Evolutionary conservation across 2,888 invertebrate species (phyloP), one percentile per base, ranked within the genome.

Genomic region (Noctua fimbriata): DNA sequence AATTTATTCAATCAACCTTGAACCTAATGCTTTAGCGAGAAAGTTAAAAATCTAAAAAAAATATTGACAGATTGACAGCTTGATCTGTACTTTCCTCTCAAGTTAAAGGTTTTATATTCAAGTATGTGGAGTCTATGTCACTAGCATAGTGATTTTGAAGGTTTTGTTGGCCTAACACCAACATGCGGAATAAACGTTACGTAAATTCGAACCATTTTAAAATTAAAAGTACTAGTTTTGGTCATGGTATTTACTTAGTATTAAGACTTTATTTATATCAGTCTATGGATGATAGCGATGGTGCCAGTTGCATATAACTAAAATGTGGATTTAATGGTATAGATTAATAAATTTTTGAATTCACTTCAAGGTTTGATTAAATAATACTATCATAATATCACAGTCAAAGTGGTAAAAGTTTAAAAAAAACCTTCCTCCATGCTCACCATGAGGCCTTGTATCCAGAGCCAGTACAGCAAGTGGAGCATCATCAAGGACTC

Each of bases 381-480:
- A 21, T 52, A 52, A 21, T 52, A 21, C 7, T 21, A 0, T 52
- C 52, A 21, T 55, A 55, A 24, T 24, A 24, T 55, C 2, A 10
- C 10, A 55, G 24, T 52, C 52, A 52, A 36, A 5, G 3, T 36
- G 32, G 32, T 36, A 36, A 36, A 36, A 36, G 32, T 32, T 2
- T 32, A 36, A 36, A 36, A 36, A 36, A 4, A n/a, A n/a, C n/a
- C 36, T 36, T 36, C 36, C 9, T 49, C 16, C 0, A 41, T 49
- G 28, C 90, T 91, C 84, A 96, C 97, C 95, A 92, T 96, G 95
- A 75, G 96, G 92, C 79, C 95, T 94, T 0, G 95, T 95, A 83
- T 96, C 96, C 84, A 97, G 87, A 14, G 97, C 96, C 6, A 97
- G 90, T 3, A 97, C 96, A 88, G 97, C 94, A n/a, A 97, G 87